Evolutionary conservation across 1,140 invertebrate genomes (phyloP), one percentile per base, ranked within the genome.

Genomic region (Penaeus chinensis): DNA sequence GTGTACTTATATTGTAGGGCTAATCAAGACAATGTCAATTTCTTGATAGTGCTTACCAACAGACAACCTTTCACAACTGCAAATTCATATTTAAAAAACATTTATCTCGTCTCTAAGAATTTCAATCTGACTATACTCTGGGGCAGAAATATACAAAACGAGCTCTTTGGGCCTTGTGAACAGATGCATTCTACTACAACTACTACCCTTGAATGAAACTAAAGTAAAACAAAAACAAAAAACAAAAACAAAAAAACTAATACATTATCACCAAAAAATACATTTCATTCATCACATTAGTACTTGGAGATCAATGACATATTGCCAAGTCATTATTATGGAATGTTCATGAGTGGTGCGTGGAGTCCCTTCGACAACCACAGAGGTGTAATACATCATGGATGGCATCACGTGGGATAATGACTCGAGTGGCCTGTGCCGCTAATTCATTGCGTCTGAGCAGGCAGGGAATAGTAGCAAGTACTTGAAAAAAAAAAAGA

Each of bases 251-350:
- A 54, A 54, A 54, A 54, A 54, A 54, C 19, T 24, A 79, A 79
- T 24, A 79, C n/a, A 24, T 47, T 60, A 79, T 60, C 24, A 79
- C 27, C 61, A 60, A 79, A 79, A 79, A 79, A 79, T 27, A 79
- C 77, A 79, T 61, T 79, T 79, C 77, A 79, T 60, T 79, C 76
- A 78, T 78, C 77, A 79, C 77, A 79, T 61, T 24, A 60, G 47
- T 60, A 79, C 47, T 54, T 60, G 77, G 77, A 79, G 77, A 79
- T 79, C 77, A 79, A 22, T 60, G 77, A 79, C 77, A 79, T 79
- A n/a, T 61, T 79, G 77, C 77, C 77, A 79, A 79, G 61, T 79
- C 77, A 79, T 79, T 60, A 79, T 54, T 61, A 79, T 79, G 77
- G 77, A 79, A 79, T 79, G 77, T 79, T 79, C 47, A 60, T 60